Percentiles rank a stretch among this genome's conserved stretches.
These are phyloP conservation scores for Dromaius novaehollandiae DNA, from an alignment of 2,113 vertebrate genomes.

Conservation along the genomic window DNA sequence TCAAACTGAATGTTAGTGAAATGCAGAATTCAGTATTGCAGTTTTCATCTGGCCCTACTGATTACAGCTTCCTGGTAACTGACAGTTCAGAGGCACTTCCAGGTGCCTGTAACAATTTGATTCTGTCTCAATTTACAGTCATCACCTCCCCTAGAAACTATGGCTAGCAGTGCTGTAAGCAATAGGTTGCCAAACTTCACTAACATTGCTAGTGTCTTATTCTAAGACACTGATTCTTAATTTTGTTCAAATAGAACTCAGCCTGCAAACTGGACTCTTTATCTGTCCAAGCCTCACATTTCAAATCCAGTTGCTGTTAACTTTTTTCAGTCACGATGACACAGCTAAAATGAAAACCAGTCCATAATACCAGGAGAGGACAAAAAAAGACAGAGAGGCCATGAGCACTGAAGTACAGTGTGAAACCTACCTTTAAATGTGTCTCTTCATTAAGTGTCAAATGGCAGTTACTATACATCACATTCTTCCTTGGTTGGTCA, in stretches of 20 bases:
- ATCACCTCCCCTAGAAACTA: background rate
- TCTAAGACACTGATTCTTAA: background rate
- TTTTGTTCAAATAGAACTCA: background rate
- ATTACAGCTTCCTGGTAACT: background rate
- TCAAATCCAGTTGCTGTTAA: background rate
- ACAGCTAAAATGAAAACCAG: background rate
- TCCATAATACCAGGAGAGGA: background rate
- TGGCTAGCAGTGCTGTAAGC: background rate
- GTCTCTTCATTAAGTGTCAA: background rate
- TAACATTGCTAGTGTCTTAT: background rate
- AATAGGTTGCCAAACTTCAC: background rate
- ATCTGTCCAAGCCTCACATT: background rate
- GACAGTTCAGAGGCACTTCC: background rate
- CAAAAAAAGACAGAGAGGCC: background rate
- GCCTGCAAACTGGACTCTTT: background rate
- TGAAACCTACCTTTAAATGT: background rate
- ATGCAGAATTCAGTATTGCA: background rate
- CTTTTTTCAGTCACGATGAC: background rate
- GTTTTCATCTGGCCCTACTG: background rate
- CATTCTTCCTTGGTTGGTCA: rapidly evolving
- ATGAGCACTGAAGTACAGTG: background rate
- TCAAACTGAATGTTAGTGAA: background rate
- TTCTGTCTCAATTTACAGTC: background rate
- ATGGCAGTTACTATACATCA: background rate
- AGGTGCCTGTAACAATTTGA: background rate